Base-by-base conservation (phyloP, 2,113 vertebrate species). In the Dermatemys mawii region DNA sequence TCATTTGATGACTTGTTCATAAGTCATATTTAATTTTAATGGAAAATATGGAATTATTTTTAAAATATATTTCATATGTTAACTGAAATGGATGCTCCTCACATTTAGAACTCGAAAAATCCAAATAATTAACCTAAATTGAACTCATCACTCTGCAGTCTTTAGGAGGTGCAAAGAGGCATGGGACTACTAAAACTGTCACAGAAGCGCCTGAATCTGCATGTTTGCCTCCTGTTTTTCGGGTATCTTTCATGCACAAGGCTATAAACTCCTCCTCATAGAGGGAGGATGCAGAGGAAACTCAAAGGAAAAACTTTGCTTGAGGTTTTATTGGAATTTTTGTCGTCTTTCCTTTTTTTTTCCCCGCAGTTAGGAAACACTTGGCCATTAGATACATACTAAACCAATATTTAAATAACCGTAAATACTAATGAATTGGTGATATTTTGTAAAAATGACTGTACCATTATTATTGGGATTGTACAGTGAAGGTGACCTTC, bases 41-140 rank as follows among this genome's bases (percentile, higher is more conserved):
- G 55, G 82, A 80, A 87, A 93, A 87, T 67, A 17, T 53, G 80
- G 87, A 93, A 84, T 50, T 73, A 76, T 78, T 53, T 22, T 3
- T 12, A 55, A 55, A 55, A 27, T 27, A 27, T 5, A 4, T 27
- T 27, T 27, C 54, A 8, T 80, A 17, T 78, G 78, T 12, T 83
- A 81, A 93, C 63, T 1, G 27, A 46, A 92, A 6, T 0, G 82
- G 57, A 78, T 26, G 26, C 11, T 48, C 53, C 86, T 83, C 22
- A 1, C 11, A 70, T 92, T 95, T 84, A 83, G 88, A 95, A 88
- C 70, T 84, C 90, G 75, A 86, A 88, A 83, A 90, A 75, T 88
- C 53, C 21, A 84, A 95, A 92, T 93, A 93, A 92, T 93, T 93
- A 81, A 94, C 90, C 86, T 70, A 73, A 44, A 5, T 32, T 88